Base-by-base conservation (phyloP, 2,888 invertebrate genomes). In the Parnassius mnemosyne region DNA sequence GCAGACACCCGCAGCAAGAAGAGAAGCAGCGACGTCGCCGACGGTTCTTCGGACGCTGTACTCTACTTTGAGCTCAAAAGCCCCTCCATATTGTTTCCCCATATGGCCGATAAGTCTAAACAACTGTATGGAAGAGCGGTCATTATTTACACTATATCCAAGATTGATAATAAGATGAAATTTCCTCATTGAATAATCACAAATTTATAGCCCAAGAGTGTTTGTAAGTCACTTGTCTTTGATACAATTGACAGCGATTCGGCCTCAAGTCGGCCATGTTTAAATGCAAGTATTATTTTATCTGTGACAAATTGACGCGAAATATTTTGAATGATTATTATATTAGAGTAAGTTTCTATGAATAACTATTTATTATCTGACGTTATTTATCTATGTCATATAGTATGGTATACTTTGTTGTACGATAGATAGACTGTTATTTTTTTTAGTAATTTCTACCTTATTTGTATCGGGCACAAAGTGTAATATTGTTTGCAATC, bases 1-100 rank as follows among this genome's bases (percentile, higher is more conserved):
- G 95, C 76, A 94, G 94, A 74, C 95, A 95, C 74, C 95, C 95
- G 64, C 95, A 94, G 66, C 93, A 93, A 49, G 94, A 95, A 66
- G 89, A 93, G 69, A 95, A 95, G 82, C 93, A 92, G 70, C 92
- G 94, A 50, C 93, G 94, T 66, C 93, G 94, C 72, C 84, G 87
- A 34, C 76, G 75, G 71, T 76, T 78, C 12, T 79, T 85, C 60
- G 87, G 84, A 64, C 89, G 87, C 71, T 94, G 94, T 73, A 65
- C 76, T 25, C 77, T 93, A 65, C 84, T 93, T 63, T 93, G 84
- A 84, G 65, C 61, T 3, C 44, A 34, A 34, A 34, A 34, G 5
- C 5, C 34, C 5, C 34, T 34, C 7, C 34, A 34, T 34, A 34
- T 7, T 34, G 7, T 34, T 34, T 34, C 7, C 7, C 34, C 34